Base-by-base conservation (phyloP, 2,888 invertebrate species). In the Nemurella pictetii region DNA sequence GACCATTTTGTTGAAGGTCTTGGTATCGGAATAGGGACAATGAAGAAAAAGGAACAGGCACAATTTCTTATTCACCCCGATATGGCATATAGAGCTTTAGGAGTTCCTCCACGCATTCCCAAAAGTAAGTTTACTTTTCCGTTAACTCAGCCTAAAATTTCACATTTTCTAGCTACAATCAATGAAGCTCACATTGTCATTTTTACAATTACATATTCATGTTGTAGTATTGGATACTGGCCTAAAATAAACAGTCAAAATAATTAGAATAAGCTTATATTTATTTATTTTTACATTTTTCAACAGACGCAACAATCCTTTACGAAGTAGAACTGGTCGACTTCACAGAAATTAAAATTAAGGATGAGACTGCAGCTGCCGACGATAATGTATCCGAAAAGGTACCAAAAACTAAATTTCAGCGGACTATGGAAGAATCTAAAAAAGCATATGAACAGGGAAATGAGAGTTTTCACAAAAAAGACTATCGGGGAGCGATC, bases 101-200 rank as follows among this genome's bases (percentile, higher is more conserved):
- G 98, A 0, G 94, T 95, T 87, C 93, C 95, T 20, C 96, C 96
- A 0, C 92, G 96, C 85, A 94, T 98, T 83, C 96, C 96, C 85
- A 93, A 94, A 15, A 92, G 94, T 88, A 85, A 83, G 78, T 78
- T 74, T 36, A 36, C 20, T 9, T 29, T 12, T 32, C 35, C 26
- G 32, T 0, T 80, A 80, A 9, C 26, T 28, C 3, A 0, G 26
- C 35, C 35, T 35, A 35, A 35, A 35, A 7, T 35, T 7, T 35
- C 35, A 4, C 35, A 4, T 35, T 35, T 12, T 35, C 12, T 7
- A 35, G 12, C 35, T 35, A n/a, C n/a, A n/a, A n/a, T n/a, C n/a
- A n/a, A n/a, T n/a, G n/a, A n/a, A n/a, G n/a, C n/a, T n/a, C n/a
- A n/a, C n/a, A n/a, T n/a, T n/a, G n/a, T n/a, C n/a, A n/a, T n/a